These are phyloP conservation scores for Corythornis cristatus DNA, from an alignment of 2,113 vertebrate genomes.

Conservation along the genomic window DNA sequence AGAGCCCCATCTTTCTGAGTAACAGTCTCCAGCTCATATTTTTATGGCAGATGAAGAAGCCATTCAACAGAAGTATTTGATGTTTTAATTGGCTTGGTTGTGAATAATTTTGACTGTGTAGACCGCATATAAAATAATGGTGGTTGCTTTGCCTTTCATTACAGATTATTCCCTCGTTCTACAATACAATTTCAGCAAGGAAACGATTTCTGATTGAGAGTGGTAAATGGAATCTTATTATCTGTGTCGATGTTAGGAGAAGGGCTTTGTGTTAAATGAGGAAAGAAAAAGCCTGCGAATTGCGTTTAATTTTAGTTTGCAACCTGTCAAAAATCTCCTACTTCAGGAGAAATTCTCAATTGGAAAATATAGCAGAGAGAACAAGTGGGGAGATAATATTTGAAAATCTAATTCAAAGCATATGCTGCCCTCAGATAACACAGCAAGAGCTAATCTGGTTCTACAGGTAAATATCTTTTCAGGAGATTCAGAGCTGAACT, in stretches of 20 bases:
- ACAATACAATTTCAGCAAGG: background rate
- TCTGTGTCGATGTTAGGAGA: background rate
- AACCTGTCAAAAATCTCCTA: background rate
- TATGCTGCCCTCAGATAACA: slow-evolving; percentile 36
- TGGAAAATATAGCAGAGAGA: background rate
- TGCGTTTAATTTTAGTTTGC: background rate
- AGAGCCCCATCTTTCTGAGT: background rate
- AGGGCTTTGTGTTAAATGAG: background rate
- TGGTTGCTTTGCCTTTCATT: background rate
- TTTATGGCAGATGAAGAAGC: background rate
- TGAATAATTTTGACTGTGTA: background rate
- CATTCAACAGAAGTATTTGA: background rate
- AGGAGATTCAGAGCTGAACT: background rate
- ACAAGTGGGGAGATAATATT: background rate
- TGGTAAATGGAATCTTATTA: background rate
- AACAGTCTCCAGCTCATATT: background rate
- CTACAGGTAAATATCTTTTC: slow-evolving; percentile 27
- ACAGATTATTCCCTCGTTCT: background rate
- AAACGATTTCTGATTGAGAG: background rate
- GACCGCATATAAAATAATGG: background rate
- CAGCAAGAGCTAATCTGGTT: slow-evolving; percentile 19
- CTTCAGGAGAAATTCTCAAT: background rate
- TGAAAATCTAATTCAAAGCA: slow-evolving; percentile 34
- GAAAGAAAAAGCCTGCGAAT: background rate
- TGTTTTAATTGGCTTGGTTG: background rate